These are phyloP conservation scores for Aethina tumida DNA, from an alignment of 1,140 invertebrate species.

Conservation along the genomic window DNA sequence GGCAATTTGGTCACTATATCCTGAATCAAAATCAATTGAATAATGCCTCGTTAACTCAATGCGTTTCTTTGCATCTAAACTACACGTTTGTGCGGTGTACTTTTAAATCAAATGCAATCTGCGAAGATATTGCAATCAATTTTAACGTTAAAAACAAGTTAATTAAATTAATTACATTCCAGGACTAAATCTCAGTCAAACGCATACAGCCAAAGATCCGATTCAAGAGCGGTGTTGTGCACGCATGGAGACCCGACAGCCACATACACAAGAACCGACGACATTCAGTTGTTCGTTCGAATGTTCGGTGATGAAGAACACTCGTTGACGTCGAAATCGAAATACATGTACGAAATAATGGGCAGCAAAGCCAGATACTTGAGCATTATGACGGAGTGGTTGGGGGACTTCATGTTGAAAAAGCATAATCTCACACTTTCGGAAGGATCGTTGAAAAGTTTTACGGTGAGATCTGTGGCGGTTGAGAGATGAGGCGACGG, in stretches of 20 bases:
- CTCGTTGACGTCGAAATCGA: constrained; percentile 11
- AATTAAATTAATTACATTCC: no score
- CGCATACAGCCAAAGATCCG: constrained; percentile 17
- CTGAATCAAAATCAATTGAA: no score
- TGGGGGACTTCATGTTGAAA: constrained; percentile 17
- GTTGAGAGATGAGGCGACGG: background rate
- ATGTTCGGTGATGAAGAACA: constrained; percentile 12
- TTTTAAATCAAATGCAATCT: no score
- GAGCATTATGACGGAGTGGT: constrained; percentile 15
- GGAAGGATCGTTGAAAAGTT: constrained; percentile 21
- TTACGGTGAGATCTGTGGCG: constrained; percentile 11
- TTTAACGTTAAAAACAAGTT: no score
- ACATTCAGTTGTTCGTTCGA: constrained; percentile 8
- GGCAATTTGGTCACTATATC: no score
- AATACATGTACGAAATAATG: constrained; percentile 25
- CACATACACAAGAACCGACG: constrained; percentile 10
- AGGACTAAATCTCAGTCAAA: no score
- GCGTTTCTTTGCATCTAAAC: no score
- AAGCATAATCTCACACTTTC: constrained; percentile 12
- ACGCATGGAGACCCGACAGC: constrained; percentile 14
- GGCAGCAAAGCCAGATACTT: constrained; percentile 14
- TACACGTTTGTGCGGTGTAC: no score
- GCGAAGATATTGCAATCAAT: no score
- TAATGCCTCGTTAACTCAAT: no score
- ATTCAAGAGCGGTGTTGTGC: constrained; percentile 16